Evolutionary conservation across 1,140 invertebrate species (phyloP).

Genomic region (Archegozetes longisetosus): DNA sequence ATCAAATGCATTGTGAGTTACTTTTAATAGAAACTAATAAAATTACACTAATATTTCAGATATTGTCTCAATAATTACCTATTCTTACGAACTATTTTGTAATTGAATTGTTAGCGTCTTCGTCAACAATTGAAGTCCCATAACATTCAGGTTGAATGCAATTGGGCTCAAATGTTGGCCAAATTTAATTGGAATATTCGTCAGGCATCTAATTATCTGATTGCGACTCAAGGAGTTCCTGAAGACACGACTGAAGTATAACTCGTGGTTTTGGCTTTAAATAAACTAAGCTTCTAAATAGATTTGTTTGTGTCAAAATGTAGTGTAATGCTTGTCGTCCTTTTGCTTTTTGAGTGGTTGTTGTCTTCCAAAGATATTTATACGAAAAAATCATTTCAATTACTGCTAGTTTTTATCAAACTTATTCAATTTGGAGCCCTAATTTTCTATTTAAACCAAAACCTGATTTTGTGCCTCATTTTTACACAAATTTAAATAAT

Average conservation of each 20-base stretch:
- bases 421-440: too few species aligned
- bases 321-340: too few species aligned
- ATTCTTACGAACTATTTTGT: neutral
- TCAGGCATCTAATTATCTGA: slow-evolving; percentile 29
- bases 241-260: slow-evolving; percentile 23
- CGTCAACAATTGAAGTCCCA: slow-evolving; percentile 24
- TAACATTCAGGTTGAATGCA: slow-evolving; percentile 24
- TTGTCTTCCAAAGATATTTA: too few species aligned
- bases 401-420: too few species aligned
- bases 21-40: neutral
- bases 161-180: slow-evolving; percentile 29
- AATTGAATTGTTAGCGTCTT: slow-evolving; percentile 10
- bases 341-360: too few species aligned
- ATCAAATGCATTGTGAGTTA: slow-evolving; percentile 51
- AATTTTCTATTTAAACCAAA: too few species aligned
- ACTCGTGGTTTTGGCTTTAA: too few species aligned
- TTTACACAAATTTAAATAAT: too few species aligned
- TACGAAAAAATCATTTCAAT: too few species aligned
- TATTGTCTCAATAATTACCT: neutral
- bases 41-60: neutral
- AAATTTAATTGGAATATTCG: slow-evolving; percentile 30
- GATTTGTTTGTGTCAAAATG: too few species aligned
- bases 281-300: too few species aligned
- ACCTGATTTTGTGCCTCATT: too few species aligned
- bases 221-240: slow-evolving; percentile 23